Evolutionary conservation across 2,888 invertebrate genomes (phyloP).

Genomic region (Caenorhabditis imperialis): DNA sequence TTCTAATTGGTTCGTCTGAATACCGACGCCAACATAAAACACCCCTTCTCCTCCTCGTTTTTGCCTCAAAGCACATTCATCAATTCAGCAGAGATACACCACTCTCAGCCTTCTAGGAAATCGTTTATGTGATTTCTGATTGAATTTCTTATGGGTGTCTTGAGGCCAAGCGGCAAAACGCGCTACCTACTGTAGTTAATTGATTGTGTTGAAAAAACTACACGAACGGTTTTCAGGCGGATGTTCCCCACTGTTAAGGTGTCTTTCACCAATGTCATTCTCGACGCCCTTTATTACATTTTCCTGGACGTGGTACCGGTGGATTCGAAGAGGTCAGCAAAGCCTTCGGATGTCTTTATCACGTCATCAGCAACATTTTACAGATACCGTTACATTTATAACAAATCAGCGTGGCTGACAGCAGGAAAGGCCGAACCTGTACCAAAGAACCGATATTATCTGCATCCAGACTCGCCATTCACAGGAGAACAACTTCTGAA

Average conservation of each 20-base stretch:
- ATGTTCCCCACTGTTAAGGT: slow-evolving; percentile 98
- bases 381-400: slow-evolving; percentile 96
- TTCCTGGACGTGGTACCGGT: slow-evolving; percentile 96
- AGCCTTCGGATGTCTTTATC: neutral
- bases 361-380: slow-evolving; percentile 80
- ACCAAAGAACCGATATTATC: slow-evolving; percentile 84
- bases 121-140: slow-evolving; percentile 36
- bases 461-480: slow-evolving; percentile 96
- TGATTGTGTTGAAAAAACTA: slow-evolving; percentile 19
- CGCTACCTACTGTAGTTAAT: slow-evolving; percentile 41
- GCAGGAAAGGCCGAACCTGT: slow-evolving; percentile 85
- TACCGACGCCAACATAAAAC: slow-evolving; percentile 40
- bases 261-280: slow-evolving; percentile 87
- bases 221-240: slow-evolving; percentile 83
- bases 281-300: slow-evolving; percentile 86
- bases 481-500: slow-evolving; percentile 84
- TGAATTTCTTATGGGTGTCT: slow-evolving; percentile 51
- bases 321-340: slow-evolving; percentile 81
- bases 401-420: slow-evolving; percentile 96
- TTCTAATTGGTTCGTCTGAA: slow-evolving; percentile 51
- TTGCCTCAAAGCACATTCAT: slow-evolving; percentile 39
- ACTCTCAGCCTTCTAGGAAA: slow-evolving; percentile 7
- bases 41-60: slow-evolving; percentile 4
- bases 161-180: slow-evolving; percentile 15
- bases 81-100: slow-evolving; percentile 36